Conservation (phyloP, 2,113 vertebrate species). For the Euleptes europaea region DNA sequence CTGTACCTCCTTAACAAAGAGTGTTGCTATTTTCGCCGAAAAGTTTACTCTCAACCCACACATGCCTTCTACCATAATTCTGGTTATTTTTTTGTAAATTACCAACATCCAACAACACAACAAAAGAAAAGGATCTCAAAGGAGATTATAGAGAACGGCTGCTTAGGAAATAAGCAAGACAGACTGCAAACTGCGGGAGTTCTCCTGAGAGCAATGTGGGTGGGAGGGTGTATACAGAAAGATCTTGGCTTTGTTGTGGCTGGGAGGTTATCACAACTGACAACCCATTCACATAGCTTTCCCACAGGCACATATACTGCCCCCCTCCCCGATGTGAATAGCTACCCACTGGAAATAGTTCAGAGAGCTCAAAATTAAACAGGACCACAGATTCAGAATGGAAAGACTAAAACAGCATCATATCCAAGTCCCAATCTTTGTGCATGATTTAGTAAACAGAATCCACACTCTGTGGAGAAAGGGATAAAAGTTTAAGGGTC, state of each 20-base stretch:
- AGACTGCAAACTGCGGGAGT: slow-evolving; percentile 19
- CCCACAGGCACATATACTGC: background rate
- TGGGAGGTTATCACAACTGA: background rate
- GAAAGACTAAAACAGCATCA: background rate
- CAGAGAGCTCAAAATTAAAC: background rate
- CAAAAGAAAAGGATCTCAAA: slow-evolving; percentile 15
- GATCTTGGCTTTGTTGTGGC: background rate
- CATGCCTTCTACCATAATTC: background rate
- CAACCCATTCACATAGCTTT: background rate
- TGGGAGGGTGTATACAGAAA: background rate
- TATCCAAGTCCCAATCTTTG: background rate
- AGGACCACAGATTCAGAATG: background rate
- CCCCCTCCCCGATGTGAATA: background rate
- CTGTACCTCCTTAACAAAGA: background rate
- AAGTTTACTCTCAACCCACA: background rate
- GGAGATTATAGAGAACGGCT: slow-evolving; percentile 39
- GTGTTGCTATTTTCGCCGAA: background rate
- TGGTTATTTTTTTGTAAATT: background rate
- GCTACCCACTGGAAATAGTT: background rate
- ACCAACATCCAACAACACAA: slow-evolving; percentile 37
- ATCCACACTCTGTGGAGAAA: background rate
- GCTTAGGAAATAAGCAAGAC: slow-evolving; percentile 8
- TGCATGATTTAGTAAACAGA: background rate
- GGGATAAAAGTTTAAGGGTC: background rate
- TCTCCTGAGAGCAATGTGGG: background rate